Base-by-base conservation (phyloP, 2,797 vertebrate genomes). In the Microchirus variegatus region DNA sequence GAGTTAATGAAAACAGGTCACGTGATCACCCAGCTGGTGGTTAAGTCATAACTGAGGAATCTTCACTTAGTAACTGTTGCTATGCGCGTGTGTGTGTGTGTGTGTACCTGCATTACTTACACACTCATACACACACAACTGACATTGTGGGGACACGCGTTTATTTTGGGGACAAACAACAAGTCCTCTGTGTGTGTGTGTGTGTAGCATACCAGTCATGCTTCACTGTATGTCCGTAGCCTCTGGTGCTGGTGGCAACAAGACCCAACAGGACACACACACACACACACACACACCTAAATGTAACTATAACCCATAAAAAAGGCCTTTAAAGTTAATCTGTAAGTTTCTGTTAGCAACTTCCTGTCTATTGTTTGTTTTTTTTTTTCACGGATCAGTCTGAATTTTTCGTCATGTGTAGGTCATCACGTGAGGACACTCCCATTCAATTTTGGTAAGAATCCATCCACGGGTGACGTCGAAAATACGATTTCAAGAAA, bases 21-120 rank as follows among this genome's bases (percentile, higher is more conserved):
- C 41, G 6, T 87, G 84, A 84, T 38, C 58, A n/a, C 60, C 77
- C 83, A 86, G 81, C 82, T 84, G 84, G 70, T 37, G 63, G 53
- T 81, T 75, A 85, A 81, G 75, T 81, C 87, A 84, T 70, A 42
- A 5, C 45, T 44, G 38, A 62, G 52, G 73, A 77, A 73, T 78
- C 48, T 46, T 63, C 75, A 31, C 80, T 61, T 78, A 67, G 80
- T 80, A 79, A 82, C 78, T 44, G 82, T 85, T 73, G 70, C 82
- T 48, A 71, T 37, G 58, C 37, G 0, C 12, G 44, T 17, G 6
- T 9, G 2, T 60, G 14, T 71, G 53, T 37, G 43, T 18, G 18
- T 64, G 5, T 18, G 13, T 53, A 19, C 11, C 19, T 52, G 45
- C 49, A 8, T 35, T 31, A 41, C 40, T 11, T 14, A 41, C 40